phyloP scores from a whole-genome alignment of 2,797 vertebrate species.

The Betta splendens region DNA sequence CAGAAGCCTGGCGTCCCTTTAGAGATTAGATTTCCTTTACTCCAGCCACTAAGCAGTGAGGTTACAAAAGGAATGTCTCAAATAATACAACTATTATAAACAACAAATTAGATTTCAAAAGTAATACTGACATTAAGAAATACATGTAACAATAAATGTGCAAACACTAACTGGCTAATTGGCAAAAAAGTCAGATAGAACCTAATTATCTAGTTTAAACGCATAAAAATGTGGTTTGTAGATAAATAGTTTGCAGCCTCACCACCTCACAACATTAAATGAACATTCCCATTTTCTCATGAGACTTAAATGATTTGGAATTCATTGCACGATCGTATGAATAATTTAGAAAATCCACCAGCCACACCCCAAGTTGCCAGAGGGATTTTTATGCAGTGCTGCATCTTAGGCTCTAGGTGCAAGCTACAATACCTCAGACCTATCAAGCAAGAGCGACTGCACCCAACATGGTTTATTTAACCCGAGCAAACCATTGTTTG shows the following conservation, averaged over 20 bases:
- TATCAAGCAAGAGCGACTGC: conserved; percentile 19
- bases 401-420: conserved; percentile 46
- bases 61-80: too few species aligned
- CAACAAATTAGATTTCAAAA: too few species aligned
- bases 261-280: conserved; percentile 57
- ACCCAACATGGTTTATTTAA: conserved; percentile 14
- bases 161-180: conserved; percentile 55
- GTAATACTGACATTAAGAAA: neutral
- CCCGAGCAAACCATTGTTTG: conserved; percentile 36
- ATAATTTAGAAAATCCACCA: conserved; percentile 73
- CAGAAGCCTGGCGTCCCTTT: too few species aligned
- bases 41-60: neutral
- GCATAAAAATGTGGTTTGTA: too few species aligned
- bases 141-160: neutral
- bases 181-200: too few species aligned
- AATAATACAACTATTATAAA: too few species aligned
- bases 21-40: neutral
- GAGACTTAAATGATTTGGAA: conserved; percentile 69
- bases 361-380: conserved; percentile 35
- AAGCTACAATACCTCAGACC: conserved; percentile 46
- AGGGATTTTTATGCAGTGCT: conserved; percentile 59
- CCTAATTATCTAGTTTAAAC: too few species aligned
- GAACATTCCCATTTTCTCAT: conserved; percentile 61
- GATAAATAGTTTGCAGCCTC: too few species aligned
- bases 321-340: conserved; percentile 72